These are phyloP conservation scores for Serrognathus titanus DNA, from an alignment of 2,888 invertebrate genomes.

Conservation along the genomic window DNA sequence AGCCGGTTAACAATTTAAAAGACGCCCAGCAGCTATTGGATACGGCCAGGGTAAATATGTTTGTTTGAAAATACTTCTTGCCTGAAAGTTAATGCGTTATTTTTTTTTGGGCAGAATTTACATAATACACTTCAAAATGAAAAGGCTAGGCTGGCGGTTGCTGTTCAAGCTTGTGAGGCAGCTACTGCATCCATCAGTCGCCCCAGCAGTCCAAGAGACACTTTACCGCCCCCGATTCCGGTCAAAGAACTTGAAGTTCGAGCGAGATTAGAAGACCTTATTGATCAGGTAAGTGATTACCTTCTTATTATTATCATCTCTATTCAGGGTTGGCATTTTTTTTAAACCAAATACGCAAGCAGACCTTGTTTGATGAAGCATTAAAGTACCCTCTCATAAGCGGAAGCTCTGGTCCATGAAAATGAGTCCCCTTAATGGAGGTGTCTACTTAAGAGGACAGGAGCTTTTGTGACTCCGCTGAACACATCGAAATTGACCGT, in stretches of 20 bases:
- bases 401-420: too few relatives aligned
- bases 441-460: too few relatives aligned
- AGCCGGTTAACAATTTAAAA: conserved; percentile 69
- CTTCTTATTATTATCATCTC: too few relatives aligned
- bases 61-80: conserved; percentile 3
- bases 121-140: conserved; percentile 87
- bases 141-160: conserved; percentile 78
- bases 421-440: too few relatives aligned
- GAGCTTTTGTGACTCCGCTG: too few relatives aligned
- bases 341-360: too few relatives aligned
- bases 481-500: too few relatives aligned
- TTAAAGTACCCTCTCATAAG: too few relatives aligned
- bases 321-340: too few relatives aligned
- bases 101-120: conserved; percentile 50
- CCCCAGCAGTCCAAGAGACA: conserved; percentile 85
- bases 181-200: conserved; percentile 88
- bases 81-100: background rate
- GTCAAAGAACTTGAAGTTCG: conserved; percentile 81
- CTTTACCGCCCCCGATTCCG: conserved; percentile 80
- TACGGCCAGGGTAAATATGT: conserved; percentile 64
- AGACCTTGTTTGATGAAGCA: too few relatives aligned
- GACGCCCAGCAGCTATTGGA: conserved; percentile 71
- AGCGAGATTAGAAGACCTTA: conserved; percentile 82
- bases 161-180: conserved; percentile 90
- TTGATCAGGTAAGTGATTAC: conserved; percentile 75